A percentile compares a stretch with the other conserved stretches of the same genome.
phyloP scores from a whole-genome alignment of 2,888 invertebrate species.

The Conomelus anceps region DNA sequence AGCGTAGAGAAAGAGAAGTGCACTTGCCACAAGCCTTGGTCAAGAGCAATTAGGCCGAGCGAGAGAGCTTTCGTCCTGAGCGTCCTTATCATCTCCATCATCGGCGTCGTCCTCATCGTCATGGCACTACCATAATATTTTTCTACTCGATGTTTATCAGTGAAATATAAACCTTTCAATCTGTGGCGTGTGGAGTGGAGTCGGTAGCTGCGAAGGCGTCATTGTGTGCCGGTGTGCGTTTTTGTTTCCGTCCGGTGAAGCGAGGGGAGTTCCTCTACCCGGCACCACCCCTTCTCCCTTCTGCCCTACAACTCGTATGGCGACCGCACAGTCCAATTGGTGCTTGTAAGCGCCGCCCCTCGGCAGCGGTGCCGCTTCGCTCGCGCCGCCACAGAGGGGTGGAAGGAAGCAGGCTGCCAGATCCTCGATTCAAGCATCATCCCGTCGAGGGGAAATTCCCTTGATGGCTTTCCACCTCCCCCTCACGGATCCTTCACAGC shows the following conservation, averaged over 20 bases:
- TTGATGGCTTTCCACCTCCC: background rate
- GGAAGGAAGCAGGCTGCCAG: background rate
- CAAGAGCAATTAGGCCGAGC: slow-evolving; percentile 25
- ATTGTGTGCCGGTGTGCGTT: slow-evolving; percentile 47
- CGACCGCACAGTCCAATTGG: slow-evolving; percentile 4
- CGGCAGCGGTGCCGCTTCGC: background rate
- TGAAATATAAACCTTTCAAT: slow-evolving; percentile 28
- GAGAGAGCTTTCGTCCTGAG: slow-evolving; percentile 18
- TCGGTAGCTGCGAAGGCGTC: slow-evolving; percentile 46
- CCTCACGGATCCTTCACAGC: background rate
- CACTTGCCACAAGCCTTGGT: slow-evolving; percentile 16
- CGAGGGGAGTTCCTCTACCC: too few relatives aligned
- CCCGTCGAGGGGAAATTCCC: background rate
- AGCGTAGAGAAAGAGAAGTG: background rate
- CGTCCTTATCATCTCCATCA: slow-evolving; percentile 21
- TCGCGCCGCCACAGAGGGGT: background rate
- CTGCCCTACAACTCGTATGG: slow-evolving; percentile 1
- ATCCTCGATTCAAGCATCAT: background rate
- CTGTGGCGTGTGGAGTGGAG: background rate
- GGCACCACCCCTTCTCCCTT: background rate
- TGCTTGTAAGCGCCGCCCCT: background rate
- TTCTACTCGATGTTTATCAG: slow-evolving; percentile 27
- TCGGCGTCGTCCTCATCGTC: background rate
- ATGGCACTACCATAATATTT: slow-evolving; percentile 24
- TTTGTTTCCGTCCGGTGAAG: slow-evolving; percentile 38